Evolutionary conservation across 2,113 vertebrate species (phyloP).

Genomic region (Rhodinocichla rosea): DNA sequence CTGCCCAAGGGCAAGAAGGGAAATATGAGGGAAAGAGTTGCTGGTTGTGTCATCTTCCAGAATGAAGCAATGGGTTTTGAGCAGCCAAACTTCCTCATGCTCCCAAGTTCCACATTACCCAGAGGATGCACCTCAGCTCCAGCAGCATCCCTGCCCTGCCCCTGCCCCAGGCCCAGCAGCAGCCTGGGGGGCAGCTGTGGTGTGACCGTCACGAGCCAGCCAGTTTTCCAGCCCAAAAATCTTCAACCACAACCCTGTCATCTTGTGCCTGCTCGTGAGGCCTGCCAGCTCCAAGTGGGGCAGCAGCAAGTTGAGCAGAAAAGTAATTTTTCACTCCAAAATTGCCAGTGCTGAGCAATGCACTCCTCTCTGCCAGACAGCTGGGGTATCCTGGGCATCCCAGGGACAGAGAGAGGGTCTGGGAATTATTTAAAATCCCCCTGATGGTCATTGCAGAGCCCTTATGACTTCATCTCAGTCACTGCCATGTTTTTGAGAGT

Average conservation of each 20-base stretch:
- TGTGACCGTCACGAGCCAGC: not conserved
- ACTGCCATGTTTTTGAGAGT: conserved; percentile 59
- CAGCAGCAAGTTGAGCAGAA: not conserved
- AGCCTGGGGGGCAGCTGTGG: not conserved
- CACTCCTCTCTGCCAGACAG: not conserved
- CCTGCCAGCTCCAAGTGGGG: conserved; percentile 10
- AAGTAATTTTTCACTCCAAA: not conserved
- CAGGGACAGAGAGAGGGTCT: conserved; percentile 2
- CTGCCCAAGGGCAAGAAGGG: not conserved
- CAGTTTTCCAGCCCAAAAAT: not conserved
- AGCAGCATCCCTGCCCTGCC: not conserved
- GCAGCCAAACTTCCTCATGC: not conserved
- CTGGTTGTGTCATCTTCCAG: not conserved
- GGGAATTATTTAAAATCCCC: conserved; percentile 51
- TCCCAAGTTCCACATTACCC: not conserved
- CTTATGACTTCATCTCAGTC: conserved; percentile 70
- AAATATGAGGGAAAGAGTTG: not conserved
- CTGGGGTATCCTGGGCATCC: conserved; percentile 37
- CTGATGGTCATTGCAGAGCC: conserved; percentile 52
- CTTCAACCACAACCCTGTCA: not conserved
- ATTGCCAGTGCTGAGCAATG: not conserved
- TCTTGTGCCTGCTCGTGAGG: not conserved
- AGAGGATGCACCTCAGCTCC: not conserved
- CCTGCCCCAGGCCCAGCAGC: not conserved
- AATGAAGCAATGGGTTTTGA: not conserved